Evolutionary conservation across 2,797 vertebrate genomes (phyloP), one percentile per base, ranked within the genome.

Genomic region (Enteromius paludinosus): DNA sequence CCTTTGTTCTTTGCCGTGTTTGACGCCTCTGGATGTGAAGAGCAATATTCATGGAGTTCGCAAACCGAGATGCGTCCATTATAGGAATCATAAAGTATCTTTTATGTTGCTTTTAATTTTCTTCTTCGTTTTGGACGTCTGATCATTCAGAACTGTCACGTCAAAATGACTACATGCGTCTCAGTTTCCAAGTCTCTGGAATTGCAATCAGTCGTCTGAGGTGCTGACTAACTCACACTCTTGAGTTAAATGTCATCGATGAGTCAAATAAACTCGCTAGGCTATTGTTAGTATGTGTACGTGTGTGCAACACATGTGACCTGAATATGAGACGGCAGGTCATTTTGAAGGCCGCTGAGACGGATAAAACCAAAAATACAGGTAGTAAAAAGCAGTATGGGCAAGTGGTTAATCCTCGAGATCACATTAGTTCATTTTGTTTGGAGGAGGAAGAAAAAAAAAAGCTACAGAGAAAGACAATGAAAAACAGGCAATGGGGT

Each of bases 1-100:
- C 91, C 93, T 95, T 95, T 95, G 94, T 95, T 95, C 91, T 89
- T 87, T 81, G 88, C 90, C 89, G 89, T 89, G 91, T 93, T 93
- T 94, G 93, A 95, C 93, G 92, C 92, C 90, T 93, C 92, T 86
- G 92, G 94, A 95, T 93, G 82, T 61, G 43, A 79, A 74, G 80
- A 74, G 79, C 73, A 72, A 87, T 41, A 83, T 45, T 73, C 52
- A 56, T n/a, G 52, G 79, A 87, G 79, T 76, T 78, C 47, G 28
- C 59, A 64, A 81, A 59, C 74, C 18, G 69, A 70, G 71, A 76
- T 59, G 65, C 49, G 41, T 56, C 76, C 84, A 75, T 75, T 69
- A 66, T 49, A 85, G 72, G 84, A 88, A 86, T 85, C 62, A 78
- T 80, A 81, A 87, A 85, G 54, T 86, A 81, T 77, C 71, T 73